Base-by-base conservation (phyloP, 2,888 invertebrate genomes). In the Nipponacmea schrenckii region DNA sequence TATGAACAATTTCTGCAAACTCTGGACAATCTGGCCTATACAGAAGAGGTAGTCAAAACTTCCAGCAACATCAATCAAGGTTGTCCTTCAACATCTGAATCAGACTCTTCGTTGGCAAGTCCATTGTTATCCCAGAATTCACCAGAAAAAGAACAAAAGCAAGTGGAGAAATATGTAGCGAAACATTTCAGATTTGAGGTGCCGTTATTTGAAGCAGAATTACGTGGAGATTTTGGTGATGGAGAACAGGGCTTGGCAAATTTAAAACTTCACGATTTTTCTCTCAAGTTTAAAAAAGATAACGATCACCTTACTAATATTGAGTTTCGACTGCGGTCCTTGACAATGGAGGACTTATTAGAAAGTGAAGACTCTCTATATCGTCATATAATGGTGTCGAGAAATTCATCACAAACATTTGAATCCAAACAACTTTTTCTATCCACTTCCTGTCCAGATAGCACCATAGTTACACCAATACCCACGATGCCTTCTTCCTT, bases 331-430 rank as follows among this genome's bases (percentile, higher is more conserved):
- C 90, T 97, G 10, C 93, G 94, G 78, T 95, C 96, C 0, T 92
- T 97, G 27, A 91, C 94, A 4, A 95, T 97, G 94, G 96, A 97
- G 88, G 97, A 97, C 90, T 91, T 97, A 4, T 92, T 94, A 10
- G 93, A 94, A 84, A 92, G 93, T 1, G 91, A 92, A 26, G 93
- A 93, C 63, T 94, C 95, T 0, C 93, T 93, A 81, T 94, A 95
- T 89, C 92, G 96, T 48, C 93, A 93, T 86, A 93, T 97, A 92
- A 94, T 97, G 79, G 80, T 84, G 31, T 87, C 87, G 0, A 76
- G 77, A 48, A 79, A 77, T 4, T 68, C 76, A 2, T 72, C 67
- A 46, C 73, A 68, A 27, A 24, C 62, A 0, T 64, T 69, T 1
- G 74, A 74, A 69, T 45, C 45, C 12, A 72, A 77, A 39, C 77